Base-by-base conservation (phyloP, 2,113 vertebrate genomes). In the Cavia porcellus region DNA sequence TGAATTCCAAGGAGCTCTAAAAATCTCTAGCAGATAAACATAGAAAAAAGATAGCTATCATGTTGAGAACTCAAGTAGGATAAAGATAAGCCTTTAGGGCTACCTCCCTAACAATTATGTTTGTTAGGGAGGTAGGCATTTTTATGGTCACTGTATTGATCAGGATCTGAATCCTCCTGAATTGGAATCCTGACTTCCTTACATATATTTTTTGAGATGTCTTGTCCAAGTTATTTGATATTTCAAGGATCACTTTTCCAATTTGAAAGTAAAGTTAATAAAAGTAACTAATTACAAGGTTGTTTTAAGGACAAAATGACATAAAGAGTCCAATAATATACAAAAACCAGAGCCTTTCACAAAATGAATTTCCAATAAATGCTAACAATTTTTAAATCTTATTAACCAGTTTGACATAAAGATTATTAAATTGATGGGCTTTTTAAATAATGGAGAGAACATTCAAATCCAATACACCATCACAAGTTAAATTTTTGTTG, bases 391-490 rank as follows among this genome's bases (percentile, higher is more conserved):
- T 14, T 50, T 62, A 86, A 45, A 38, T 32, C n/a, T 83, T 47
- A 24, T 64, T 82, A 80, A 25, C 8, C 47, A 50, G 45, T 72
- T 96, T 17, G n/a, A 25, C 32, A 75, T 57, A 93, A 90, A 95
- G 50, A 9, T 14, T 42, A 61, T 22, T 28, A 88, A 90, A n/a
- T 50, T 42, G 5, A 1, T 47, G 24, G 19, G 7, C 2, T 81
- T 95, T 87, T 74, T 79, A 93, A 90, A 84, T 4, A 17, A 6
- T 61, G 62, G 20, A 64, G 62, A 77, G 9, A 61, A n/a, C 30
- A 86, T 3, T 2, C 12, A 90, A 90, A 93, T 55, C n/a, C 72
- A 93, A 80, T 10, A 96, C 11, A 83, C 24, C 59, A 83, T 90
- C 52, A 61, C 7, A 38, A 47, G 6, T 66, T 28, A 91, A 84